These are phyloP conservation scores for Mormyrus lacerda DNA, from an alignment of 2,113 vertebrate species.

Conservation along the genomic window DNA sequence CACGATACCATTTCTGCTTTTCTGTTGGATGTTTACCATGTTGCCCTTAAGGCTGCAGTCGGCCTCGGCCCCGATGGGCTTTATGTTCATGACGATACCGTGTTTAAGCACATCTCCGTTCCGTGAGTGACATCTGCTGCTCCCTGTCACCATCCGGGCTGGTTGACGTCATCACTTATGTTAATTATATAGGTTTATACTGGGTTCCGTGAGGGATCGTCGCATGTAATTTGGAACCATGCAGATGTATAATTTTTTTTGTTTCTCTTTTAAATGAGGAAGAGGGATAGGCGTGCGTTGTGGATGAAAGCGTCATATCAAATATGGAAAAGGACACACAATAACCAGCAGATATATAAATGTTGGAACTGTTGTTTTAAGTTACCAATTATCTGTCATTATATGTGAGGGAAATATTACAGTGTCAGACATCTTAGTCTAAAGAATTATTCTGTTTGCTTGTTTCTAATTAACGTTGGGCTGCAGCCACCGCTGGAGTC, in stretches of 20 bases:
- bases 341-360: not conserved
- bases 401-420: not conserved
- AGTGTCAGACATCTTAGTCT: not conserved
- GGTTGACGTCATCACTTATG: slow-evolving; percentile 41
- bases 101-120: not conserved
- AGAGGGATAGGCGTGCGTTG: slow-evolving; percentile 9
- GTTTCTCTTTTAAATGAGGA: slow-evolving; percentile 29
- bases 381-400: not conserved
- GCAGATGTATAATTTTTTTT: slow-evolving; percentile 8
- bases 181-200: slow-evolving; percentile 42
- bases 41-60: too few species aligned
- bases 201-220: slow-evolving; percentile 16
- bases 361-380: not conserved
- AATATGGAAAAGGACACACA: not conserved
- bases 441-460: not conserved
- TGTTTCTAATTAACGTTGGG: slow-evolving; percentile 2
- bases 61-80: too few species aligned
- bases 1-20: not conserved
- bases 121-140: slow-evolving; percentile 34
- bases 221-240: slow-evolving; percentile 36
- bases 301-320: not conserved
- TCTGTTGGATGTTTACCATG: not conserved
- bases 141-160: slow-evolving; percentile 32
- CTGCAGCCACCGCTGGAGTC: not conserved
- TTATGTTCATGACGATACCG: not conserved